Conservation (phyloP, 2,113 vertebrate species). For the Chaetura pelagica region DNA sequence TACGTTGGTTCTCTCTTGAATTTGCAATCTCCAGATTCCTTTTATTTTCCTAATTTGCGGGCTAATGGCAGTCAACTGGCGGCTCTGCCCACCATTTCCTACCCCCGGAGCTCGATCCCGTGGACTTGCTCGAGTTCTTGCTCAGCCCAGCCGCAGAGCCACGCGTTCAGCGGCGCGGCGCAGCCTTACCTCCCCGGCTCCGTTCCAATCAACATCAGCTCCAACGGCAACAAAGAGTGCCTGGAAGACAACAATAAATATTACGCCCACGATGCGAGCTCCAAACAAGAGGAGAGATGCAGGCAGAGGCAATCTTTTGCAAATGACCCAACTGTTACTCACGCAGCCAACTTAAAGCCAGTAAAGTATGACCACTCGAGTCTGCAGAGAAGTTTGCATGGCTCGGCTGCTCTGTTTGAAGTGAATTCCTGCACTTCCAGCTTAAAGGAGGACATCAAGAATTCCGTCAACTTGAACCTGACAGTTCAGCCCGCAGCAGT, state of each 20-base stretch:
- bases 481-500: constrained; percentile 81
- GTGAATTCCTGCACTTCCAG: constrained; percentile 76
- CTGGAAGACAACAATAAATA: constrained; percentile 83
- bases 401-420: constrained; percentile 78
- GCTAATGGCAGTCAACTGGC: constrained; percentile 90
- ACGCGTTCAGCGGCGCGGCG: constrained; percentile 83
- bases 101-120: constrained; percentile 88
- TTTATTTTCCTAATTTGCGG: constrained; percentile 91
- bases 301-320: constrained; percentile 77
- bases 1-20: constrained; percentile 93
- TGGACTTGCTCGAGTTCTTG: constrained; percentile 88
- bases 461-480: constrained; percentile 85
- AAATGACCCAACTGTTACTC: constrained; percentile 74
- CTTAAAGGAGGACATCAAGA: constrained; percentile 81
- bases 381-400: constrained; percentile 77
- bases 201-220: constrained; percentile 75
- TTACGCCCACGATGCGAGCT: constrained; percentile 78
- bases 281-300: constrained; percentile 80
- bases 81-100: constrained; percentile 88
- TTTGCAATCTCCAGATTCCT: constrained; percentile 88
- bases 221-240: constrained; percentile 82
- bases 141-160: constrained; percentile 83
- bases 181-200: constrained; percentile 86
- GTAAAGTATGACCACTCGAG: constrained; percentile 82
- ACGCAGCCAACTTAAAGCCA: constrained; percentile 73